phyloP scores from a whole-genome alignment of 2,888 invertebrate genomes.

The Malthinus seriepunctatus region DNA sequence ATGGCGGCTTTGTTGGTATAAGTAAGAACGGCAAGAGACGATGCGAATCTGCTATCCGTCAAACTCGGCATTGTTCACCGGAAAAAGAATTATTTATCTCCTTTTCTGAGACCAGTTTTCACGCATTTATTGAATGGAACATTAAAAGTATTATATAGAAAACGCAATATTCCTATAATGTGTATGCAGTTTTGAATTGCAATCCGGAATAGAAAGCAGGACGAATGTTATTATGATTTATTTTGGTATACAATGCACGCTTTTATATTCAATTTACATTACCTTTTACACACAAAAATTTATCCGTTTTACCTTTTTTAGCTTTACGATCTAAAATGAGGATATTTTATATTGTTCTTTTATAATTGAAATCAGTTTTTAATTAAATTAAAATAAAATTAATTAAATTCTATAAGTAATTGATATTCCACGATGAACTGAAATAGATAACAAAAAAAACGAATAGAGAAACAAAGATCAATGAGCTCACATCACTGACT shows the following conservation, averaged over 20 bases:
- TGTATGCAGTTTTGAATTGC: slow-evolving; percentile 24
- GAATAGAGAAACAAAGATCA: slow-evolving; percentile 36
- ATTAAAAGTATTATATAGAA: slow-evolving; percentile 42
- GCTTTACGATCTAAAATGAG: slow-evolving; percentile 34
- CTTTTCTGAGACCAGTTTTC: slow-evolving; percentile 47
- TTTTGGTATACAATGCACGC: slow-evolving; percentile 31
- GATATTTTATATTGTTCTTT: not conserved
- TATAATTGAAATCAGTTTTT: no score
- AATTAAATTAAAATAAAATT: no score
- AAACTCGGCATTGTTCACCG: slow-evolving; percentile 44
- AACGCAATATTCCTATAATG: slow-evolving; percentile 21
- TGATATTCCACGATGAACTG: slow-evolving; percentile 40
- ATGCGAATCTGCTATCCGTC: slow-evolving; percentile 40
- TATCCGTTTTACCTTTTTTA: slow-evolving; percentile 18
- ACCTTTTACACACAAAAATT: slow-evolving; percentile 21
- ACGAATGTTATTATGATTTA: slow-evolving; percentile 35
- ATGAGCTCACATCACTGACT: slow-evolving; percentile 43
- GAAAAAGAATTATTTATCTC: slow-evolving; percentile 48
- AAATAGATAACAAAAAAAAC: slow-evolving; percentile 35
- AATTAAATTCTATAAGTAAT: not conserved
- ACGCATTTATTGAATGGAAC: slow-evolving; percentile 53
- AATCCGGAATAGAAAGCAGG: slow-evolving; percentile 37
- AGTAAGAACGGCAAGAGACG: slow-evolving; percentile 19
- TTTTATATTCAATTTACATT: slow-evolving; percentile 21
- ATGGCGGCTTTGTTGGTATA: slow-evolving; percentile 33